Conservation (phyloP, 2,888 invertebrate species). For the Lysandra coridon region DNA sequence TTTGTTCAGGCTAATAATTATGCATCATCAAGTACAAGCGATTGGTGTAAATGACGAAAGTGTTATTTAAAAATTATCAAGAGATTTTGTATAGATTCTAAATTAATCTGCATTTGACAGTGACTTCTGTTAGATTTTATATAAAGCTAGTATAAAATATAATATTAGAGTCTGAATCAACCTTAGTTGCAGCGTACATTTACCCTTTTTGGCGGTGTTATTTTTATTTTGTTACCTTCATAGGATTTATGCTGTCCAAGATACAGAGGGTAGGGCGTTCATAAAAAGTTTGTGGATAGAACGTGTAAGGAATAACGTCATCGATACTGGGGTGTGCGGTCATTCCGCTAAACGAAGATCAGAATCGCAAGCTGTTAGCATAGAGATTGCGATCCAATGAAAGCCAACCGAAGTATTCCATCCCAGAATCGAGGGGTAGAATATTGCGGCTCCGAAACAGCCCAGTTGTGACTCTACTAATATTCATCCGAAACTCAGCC, state of each 20-base stretch:
- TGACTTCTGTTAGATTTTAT: neutral
- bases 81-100: neutral
- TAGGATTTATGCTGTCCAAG: conserved; percentile 56
- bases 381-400: conserved; percentile 80
- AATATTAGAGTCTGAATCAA: neutral
- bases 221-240: conserved; percentile 32
- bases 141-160: too few relatives aligned
- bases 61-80: neutral
- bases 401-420: conserved; percentile 75
- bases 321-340: conserved; percentile 75
- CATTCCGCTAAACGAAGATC: conserved; percentile 81
- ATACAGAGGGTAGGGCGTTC: conserved; percentile 65
- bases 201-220: neutral
- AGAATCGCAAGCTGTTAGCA: conserved; percentile 80
- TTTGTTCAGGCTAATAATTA: neutral
- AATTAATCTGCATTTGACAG: neutral
- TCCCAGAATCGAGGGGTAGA: conserved; percentile 73
- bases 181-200: neutral
- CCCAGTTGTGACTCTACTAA: conserved; percentile 67
- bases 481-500: conserved; percentile 60
- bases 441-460: conserved; percentile 75
- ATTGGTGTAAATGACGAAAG: neutral
- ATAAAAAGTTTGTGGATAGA: conserved; percentile 76
- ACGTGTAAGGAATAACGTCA: conserved; percentile 79
- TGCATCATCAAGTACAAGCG: neutral